These are phyloP conservation scores for Lasiommata megera DNA, from an alignment of 2,888 invertebrate species.

Conservation along the genomic window DNA sequence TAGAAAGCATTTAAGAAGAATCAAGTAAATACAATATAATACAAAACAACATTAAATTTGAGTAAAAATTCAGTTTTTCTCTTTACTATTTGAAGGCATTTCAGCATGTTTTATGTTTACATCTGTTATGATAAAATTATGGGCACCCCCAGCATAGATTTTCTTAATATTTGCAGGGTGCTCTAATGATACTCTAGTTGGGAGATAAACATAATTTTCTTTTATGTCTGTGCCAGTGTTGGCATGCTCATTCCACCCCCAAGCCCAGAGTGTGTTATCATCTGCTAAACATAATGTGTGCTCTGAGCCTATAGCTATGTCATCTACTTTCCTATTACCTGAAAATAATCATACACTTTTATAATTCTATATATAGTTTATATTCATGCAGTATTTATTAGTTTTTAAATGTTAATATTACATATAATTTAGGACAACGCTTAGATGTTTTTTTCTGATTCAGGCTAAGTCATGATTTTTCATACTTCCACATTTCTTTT, in stretches of 20 bases:
- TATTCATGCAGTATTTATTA: no score
- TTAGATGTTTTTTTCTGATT: no score
- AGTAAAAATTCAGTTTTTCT: neutral
- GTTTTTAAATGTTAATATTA: no score
- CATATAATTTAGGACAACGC: no score
- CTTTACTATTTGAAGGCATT: neutral
- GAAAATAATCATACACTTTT: slow-evolving; percentile 41
- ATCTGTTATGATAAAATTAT: slow-evolving; percentile 63
- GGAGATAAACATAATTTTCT: slow-evolving; percentile 49
- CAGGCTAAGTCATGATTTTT: no score
- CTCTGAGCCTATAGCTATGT: slow-evolving; percentile 88
- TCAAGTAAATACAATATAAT: no score
- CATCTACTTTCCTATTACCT: slow-evolving; percentile 71
- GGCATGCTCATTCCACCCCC: slow-evolving; percentile 96
- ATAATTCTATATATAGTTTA: neutral
- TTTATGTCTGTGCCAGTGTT: slow-evolving; percentile 86
- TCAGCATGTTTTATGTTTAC: neutral
- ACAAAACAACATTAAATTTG: no score
- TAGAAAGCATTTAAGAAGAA: no score
- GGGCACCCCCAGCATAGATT: slow-evolving; percentile 69
- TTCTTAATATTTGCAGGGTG: slow-evolving; percentile 43
- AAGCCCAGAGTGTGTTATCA: slow-evolving; percentile 85
- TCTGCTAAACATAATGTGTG: slow-evolving; percentile 87
- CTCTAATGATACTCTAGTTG: slow-evolving; percentile 55
- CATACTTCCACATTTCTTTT: no score